Evolutionary conservation across 2,113 vertebrate genomes (phyloP).

Genomic region (Vombatus ursinus): DNA sequence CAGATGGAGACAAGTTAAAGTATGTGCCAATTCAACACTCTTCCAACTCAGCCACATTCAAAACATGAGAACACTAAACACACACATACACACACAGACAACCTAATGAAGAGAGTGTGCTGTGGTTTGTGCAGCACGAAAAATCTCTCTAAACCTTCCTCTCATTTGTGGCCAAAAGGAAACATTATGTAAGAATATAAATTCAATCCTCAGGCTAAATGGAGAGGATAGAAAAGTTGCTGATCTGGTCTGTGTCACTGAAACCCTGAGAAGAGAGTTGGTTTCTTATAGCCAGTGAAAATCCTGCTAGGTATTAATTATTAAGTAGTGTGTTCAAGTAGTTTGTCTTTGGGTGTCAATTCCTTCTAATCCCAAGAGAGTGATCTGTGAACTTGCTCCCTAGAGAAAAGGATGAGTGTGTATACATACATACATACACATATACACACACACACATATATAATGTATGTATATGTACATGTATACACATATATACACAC

Average conservation of each 20-base stretch:
- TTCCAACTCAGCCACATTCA: neutral
- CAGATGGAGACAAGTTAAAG: neutral
- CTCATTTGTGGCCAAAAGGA: neutral
- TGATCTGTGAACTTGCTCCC: constrained; percentile 20
- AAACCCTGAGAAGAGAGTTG: neutral
- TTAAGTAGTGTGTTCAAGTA: neutral
- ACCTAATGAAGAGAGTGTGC: neutral
- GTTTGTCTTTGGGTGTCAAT: constrained; percentile 22
- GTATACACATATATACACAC: neutral
- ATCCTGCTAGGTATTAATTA: neutral
- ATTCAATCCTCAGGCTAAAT: neutral
- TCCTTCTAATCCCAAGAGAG: constrained; percentile 37
- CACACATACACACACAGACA: neutral
- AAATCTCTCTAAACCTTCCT: neutral
- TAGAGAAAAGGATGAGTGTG: neutral
- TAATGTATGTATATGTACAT: neutral
- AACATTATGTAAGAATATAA: neutral
- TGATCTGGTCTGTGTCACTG: neutral
- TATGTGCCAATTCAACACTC: neutral
- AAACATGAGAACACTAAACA: neutral
- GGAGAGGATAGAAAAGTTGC: neutral
- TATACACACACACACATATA: neutral
- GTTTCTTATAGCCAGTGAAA: constrained; percentile 38
- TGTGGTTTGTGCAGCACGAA: neutral
- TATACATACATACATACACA: neutral